Conservation (phyloP, 2,113 vertebrate genomes). For the Zosterops pallidus region DNA sequence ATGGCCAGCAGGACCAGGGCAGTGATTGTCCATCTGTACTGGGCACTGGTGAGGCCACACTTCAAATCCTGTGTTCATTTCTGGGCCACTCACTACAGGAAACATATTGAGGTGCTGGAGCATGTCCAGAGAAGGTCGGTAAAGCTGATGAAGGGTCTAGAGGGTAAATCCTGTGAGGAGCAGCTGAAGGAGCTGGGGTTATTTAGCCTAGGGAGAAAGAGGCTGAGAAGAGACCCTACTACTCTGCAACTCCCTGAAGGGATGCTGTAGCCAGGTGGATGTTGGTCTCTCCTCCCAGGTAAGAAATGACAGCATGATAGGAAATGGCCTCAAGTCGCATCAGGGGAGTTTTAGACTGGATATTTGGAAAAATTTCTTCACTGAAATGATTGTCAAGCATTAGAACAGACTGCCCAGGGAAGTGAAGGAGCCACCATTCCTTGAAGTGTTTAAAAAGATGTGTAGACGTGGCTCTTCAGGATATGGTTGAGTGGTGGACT, state of each 20-base stretch:
- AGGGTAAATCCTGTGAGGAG: accelerated
- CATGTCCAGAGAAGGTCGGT: accelerated
- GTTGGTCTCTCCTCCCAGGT: neutral
- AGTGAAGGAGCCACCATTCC: neutral
- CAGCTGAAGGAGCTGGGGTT: neutral
- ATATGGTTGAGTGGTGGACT: neutral
- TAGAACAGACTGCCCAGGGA: neutral
- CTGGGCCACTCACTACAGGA: neutral
- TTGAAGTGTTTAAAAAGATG: neutral
- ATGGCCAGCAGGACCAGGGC: neutral
- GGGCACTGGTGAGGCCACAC: neutral
- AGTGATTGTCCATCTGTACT: accelerated
- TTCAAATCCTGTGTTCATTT: accelerated
- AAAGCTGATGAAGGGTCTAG: neutral
- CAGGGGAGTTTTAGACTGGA: neutral
- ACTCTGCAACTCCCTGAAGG: neutral
- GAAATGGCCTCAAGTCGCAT: neutral
- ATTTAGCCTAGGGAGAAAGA: neutral
- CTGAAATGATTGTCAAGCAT: accelerated
- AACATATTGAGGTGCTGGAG: neutral
- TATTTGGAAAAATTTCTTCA: neutral
- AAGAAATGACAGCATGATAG: neutral
- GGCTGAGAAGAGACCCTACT: neutral
- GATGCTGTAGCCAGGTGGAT: accelerated
- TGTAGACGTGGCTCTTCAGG: accelerated